Evolutionary conservation across 1,140 invertebrate genomes (phyloP), one percentile per base, ranked within the genome.

Genomic region (Tenebrio molitor): DNA sequence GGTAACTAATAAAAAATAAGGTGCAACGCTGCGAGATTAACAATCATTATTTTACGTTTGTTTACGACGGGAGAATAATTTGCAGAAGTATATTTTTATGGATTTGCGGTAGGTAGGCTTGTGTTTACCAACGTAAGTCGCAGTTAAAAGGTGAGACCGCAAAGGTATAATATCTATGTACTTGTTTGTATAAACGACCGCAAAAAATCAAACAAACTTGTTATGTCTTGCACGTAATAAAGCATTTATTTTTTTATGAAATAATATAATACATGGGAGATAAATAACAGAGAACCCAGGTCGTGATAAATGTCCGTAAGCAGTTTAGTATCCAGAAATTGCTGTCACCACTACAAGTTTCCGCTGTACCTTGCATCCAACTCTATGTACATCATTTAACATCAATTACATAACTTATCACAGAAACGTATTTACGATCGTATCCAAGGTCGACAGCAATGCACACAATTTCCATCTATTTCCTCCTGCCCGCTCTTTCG

Each of bases 401-500:
- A 5, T 33, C 29, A 39, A 39, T 58, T 58, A 58, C 50, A 58
- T 58, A 65, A 69, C 36, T 69, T 69, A 69, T 69, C 44, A 69
- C 67, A 69, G 44, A 69, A 69, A 53, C 23, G 12, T 29, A 53
- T 53, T 53, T 53, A 29, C 23, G 6, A 58, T 25, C 50, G 15
- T 58, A n/a, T 58, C n/a, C 50, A 58, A 58, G 50, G 50, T 58
- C 50, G 50, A 58, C 50, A 58, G 50, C 50, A 58, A 58, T 25
- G 2, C 50, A 58, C 50, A 58, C 17, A 53, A 15, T 21, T 23
- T 1, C 5, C 17, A 19, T n/a, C 29, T 73, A 64, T 58, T 74
- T 74, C 67, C 67, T 23, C 64, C 53, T 79, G 25, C 79, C 77
- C 7, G 70, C 74, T 39, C 82, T 78, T 70, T 82, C 80, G 2